Evolutionary conservation across 2,888 invertebrate genomes (phyloP).

Genomic region (Bellardia pandia): DNA sequence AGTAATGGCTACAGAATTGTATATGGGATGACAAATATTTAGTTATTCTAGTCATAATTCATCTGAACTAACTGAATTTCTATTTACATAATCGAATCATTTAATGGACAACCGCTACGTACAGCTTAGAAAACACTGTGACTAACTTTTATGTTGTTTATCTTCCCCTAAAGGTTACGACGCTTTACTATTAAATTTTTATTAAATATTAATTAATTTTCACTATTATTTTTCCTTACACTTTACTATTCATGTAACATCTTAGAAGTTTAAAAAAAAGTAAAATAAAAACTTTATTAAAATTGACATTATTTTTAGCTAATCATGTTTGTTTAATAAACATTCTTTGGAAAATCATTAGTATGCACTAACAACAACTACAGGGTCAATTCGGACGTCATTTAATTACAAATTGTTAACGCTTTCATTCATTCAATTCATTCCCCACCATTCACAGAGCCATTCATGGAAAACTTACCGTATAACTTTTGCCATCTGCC

Average conservation of each 20-base stretch:
- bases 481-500: constrained; percentile 85
- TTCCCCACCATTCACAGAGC: not conserved
- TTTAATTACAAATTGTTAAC: constrained; percentile 40
- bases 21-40: no score
- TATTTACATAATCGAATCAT: no score
- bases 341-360: constrained; percentile 24
- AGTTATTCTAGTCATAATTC: no score
- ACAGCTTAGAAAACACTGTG: no score
- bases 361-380: constrained; percentile 33
- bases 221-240: not conserved
- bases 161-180: no score
- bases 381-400: constrained; percentile 58
- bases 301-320: constrained; percentile 28
- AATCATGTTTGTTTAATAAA: constrained; percentile 38
- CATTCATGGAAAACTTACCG: constrained; percentile 82
- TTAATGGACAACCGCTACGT: no score
- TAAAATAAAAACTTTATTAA: not conserved
- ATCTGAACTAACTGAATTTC: no score
- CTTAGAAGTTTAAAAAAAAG: not conserved
- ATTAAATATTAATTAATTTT: not conserved
- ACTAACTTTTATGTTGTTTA: no score
- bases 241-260: not conserved
- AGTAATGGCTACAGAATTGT: no score
- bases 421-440: constrained; percentile 1
- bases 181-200: no score